Evolutionary conservation across 1,140 invertebrate genomes (phyloP), one percentile per base, ranked within the genome.

Genomic region (Microplitis demolitor): DNA sequence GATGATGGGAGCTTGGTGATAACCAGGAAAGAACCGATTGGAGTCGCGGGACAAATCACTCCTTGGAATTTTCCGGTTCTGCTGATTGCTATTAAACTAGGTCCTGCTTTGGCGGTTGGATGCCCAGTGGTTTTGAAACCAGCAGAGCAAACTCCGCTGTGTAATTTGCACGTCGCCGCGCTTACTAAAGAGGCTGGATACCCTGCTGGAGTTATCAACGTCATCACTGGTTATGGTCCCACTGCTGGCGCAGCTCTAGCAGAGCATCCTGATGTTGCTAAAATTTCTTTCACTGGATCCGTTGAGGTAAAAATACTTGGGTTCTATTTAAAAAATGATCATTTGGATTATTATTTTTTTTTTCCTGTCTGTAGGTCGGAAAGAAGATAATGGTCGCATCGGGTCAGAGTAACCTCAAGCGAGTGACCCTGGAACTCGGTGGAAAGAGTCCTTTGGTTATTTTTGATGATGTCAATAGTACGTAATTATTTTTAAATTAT

Each of bases 61-160:
- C 95, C 95, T 74, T 97, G 96, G 96, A 97, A 97, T 84, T 97
- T 93, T 82, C 96, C 96, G 0, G 78, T 95, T 64, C 92, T 96
- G 92, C 95, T 97, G 93, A 80, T 89, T 13, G 85, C 91, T 1
- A 95, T 94, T 93, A 97, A 97, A 84, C 90, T 93, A 85, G 95
- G 90, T 0, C 95, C 96, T 3, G 95, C 95, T 4, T 82, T 97
- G 50, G 92, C 94, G 33, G 88, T 92, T 71, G 95, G 94, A n/a
- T 97, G 96, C 79, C 96, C 94, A 0, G 87, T 97, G 33, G 90
- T 98, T 9, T 82, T 97, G 74, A 98, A 98, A 84, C 94, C 95
- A 1, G 96, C 97, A 0, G 97, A 98, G 84, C 96, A 98, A 85
- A 98, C 97, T 0, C 97, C 97, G 1, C 86, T 99, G 0, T 94